Base-by-base conservation (phyloP, 2,888 invertebrate species). In the Norana najaformis region DNA sequence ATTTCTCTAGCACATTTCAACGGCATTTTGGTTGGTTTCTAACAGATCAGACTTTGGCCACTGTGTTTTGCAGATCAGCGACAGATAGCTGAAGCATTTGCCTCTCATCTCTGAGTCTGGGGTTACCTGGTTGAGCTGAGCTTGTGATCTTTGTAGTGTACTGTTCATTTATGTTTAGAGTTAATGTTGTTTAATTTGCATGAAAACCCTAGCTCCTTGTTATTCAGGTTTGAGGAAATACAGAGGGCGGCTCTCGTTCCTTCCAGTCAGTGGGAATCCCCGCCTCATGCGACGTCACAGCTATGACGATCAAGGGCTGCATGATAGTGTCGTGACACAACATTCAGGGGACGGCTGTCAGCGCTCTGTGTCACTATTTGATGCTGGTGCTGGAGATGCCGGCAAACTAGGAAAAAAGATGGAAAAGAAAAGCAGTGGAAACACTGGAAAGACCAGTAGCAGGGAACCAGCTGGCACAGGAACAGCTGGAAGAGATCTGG, bases 201-300 rank as follows among this genome's bases (percentile, higher is more conserved):
- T 23, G 47, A 23, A 41, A 89, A 37, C 18, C 14, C 16, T n/a
- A 90, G 37, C 34, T 88, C 6, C 16, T 88, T 38, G 23, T 18
- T 18, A 93, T 93, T 90, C 93, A 96, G 96, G 95, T 89, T 95
- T 99, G 91, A 96, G 98, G 91, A 97, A 96, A 90, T 99, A 99
- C 95, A 96, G 96, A 94, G 98, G 98, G 47, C 96, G 96, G 92
- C 95, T 99, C 85, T 97, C 97, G 92, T 99, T 98, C 95, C 95
- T 97, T 89, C 97, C 97, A 90, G 96, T 94, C 23, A 93, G 93
- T 30, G 93, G 30, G 14, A 39, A 37, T 88, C 38, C 2, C 37
- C 34, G 34, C 34, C 34, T 41, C n/a, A 41, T 38, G n/a, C 34
- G 41, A 39, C 41, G 34, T 47, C 39, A 88, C 88, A 88, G 39